These are phyloP conservation scores for Actenoides hombroni DNA, from an alignment of 2,113 vertebrate species.

Conservation along the genomic window DNA sequence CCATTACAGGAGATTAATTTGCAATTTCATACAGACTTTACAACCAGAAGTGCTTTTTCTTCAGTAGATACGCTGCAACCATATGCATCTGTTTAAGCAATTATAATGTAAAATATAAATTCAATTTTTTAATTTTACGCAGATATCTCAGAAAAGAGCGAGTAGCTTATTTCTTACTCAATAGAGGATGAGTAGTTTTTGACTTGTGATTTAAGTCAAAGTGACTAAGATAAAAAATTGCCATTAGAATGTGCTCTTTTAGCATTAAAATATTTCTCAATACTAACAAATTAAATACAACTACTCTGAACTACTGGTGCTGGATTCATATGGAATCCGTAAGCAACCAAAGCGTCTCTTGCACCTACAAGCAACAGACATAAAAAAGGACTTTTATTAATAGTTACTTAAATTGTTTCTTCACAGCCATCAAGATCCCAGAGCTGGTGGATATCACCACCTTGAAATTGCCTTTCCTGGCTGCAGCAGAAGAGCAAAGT, in stretches of 20 bases:
- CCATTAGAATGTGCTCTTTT: neutral
- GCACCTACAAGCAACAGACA: neutral
- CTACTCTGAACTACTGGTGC: neutral
- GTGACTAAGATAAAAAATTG: neutral
- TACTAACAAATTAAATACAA: neutral
- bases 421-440: neutral
- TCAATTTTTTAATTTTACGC: neutral
- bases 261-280: neutral
- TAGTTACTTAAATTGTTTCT: neutral
- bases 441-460: neutral
- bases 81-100: neutral
- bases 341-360: neutral
- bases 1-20: neutral
- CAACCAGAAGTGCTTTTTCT: neutral
- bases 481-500: neutral
- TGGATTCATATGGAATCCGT: neutral
- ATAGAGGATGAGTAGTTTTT: neutral
- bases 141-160: neutral
- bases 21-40: neutral
- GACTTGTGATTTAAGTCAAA: neutral
- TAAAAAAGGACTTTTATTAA: neutral
- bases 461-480: neutral
- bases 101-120: neutral
- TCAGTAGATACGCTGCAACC: neutral
- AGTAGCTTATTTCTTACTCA: neutral